These are phyloP conservation scores for Diabrotica virgifera DNA, from an alignment of 1,140 invertebrate species.

Conservation along the genomic window DNA sequence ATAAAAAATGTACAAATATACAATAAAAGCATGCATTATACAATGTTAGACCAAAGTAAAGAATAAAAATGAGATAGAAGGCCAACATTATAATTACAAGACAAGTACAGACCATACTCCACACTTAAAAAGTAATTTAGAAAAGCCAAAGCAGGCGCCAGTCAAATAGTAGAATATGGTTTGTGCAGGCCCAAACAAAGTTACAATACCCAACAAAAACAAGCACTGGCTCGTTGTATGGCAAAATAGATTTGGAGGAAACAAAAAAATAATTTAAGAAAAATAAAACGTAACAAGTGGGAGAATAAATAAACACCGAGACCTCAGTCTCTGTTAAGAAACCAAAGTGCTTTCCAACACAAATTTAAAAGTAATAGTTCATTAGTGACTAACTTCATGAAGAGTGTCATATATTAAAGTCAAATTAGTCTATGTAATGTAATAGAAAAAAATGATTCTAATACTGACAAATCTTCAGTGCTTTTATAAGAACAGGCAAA, in stretches of 20 bases:
- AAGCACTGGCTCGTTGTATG: constrained; percentile 38
- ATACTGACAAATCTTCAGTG: background rate
- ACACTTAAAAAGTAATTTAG: constrained; percentile 5
- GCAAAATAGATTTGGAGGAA: constrained; percentile 37
- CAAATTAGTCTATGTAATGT: constrained; percentile 8
- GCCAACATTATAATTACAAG: constrained; percentile 44
- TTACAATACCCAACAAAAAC: constrained; percentile 35
- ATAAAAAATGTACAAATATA: constrained; percentile 35
- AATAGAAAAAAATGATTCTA: constrained; percentile 11
- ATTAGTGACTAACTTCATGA: too few relatives aligned
- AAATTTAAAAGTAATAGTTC: too few relatives aligned
- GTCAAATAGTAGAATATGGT: constrained; percentile 23
- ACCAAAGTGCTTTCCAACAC: constrained; percentile 35
- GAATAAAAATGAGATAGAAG: constrained; percentile 46
- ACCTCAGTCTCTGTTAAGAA: constrained; percentile 42
- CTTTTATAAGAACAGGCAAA: too few relatives aligned
- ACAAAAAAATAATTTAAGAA: constrained; percentile 29
- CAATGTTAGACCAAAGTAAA: constrained; percentile 42
- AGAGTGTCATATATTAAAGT: too few relatives aligned
- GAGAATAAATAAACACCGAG: constrained; percentile 40
- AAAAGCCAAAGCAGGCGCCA: background rate
- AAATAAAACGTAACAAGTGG: constrained; percentile 31
- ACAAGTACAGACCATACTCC: constrained; percentile 35
- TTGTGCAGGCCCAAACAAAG: constrained; percentile 28
- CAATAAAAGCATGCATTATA: constrained; percentile 42